Evolutionary conservation across 2,797 vertebrate species (phyloP).

Genomic region (Hylomyscus alleni): DNA sequence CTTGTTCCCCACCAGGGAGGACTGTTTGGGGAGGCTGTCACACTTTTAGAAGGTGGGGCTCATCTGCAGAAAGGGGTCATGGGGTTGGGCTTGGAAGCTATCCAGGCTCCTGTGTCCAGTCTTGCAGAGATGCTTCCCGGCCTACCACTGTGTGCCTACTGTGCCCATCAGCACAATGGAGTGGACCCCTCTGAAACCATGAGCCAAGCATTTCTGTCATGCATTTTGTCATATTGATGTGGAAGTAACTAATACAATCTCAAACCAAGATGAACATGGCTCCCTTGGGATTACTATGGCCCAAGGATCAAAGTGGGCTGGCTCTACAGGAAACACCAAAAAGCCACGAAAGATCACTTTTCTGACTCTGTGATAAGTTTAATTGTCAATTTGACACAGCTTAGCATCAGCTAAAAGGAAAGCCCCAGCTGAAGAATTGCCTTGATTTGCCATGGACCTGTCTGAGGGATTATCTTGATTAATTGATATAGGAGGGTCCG

Average conservation of each 20-base stretch:
- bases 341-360: not conserved
- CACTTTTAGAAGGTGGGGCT: not conserved
- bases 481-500: not conserved
- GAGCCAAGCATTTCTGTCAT: not conserved
- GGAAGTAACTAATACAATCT: not conserved
- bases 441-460: not conserved
- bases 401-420: not conserved
- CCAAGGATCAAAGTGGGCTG: too few species aligned
- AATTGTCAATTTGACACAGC: not conserved
- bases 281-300: not conserved
- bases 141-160: not conserved
- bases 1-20: not conserved
- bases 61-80: not conserved
- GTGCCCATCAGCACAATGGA: not conserved
- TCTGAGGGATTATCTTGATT: not conserved
- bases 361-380: not conserved
- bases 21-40: not conserved
- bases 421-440: not conserved
- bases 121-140: too few species aligned
- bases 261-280: not conserved
- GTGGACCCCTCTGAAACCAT: not conserved
- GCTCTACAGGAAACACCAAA: not conserved
- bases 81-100: not conserved
- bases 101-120: not conserved
- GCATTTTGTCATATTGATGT: too few species aligned